phyloP scores from a whole-genome alignment of 1,140 invertebrate genomes.

The Pogonomyrmex californicus region DNA sequence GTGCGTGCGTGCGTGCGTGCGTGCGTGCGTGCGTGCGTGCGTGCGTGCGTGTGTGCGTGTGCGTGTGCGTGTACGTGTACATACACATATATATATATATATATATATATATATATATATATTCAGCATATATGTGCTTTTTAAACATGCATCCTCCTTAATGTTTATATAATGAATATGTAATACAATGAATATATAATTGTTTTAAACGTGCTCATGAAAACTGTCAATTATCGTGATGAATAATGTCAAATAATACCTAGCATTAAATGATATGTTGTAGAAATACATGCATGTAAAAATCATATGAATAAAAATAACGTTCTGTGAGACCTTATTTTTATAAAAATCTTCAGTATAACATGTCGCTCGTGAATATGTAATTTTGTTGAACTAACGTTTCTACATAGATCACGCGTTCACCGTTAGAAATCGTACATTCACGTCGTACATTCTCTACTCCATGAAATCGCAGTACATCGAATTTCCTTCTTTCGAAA shows the following conservation, averaged over 20 bases:
- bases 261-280: neutral
- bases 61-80: no score
- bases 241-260: no score
- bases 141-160: neutral
- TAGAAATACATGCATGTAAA: neutral
- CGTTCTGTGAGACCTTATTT: neutral
- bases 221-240: neutral
- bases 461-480: neutral
- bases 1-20: no score
- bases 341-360: neutral
- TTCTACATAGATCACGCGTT: neutral
- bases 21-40: no score
- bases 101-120: no score
- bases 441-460: neutral
- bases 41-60: no score
- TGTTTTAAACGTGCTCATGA: neutral
- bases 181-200: no score
- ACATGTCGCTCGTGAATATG: neutral
- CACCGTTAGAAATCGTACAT: slow-evolving; percentile 10
- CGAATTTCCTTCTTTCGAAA: slow-evolving; percentile 4
- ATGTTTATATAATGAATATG: no score
- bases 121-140: no score
- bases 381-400: slow-evolving; percentile 8
- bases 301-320: neutral
- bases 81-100: no score